Evolutionary conservation across 53 echinoderm and acorn worm species (phyloP).

Genomic region (Patiria pectinifera): DNA sequence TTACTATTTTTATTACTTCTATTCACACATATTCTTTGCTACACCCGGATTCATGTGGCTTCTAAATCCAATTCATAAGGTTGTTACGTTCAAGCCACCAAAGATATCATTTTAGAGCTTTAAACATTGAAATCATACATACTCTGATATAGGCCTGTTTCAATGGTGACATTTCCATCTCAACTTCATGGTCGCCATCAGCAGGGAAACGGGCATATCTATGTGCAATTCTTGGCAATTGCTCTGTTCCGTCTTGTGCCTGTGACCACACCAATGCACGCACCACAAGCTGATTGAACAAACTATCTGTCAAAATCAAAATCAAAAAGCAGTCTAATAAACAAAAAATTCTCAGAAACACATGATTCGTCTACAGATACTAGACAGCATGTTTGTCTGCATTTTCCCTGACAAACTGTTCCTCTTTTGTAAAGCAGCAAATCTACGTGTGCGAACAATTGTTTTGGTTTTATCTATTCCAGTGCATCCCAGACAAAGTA

Average conservation of each 20-base stretch:
- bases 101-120: background rate
- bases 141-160: conserved; percentile 76
- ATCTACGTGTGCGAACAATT: too few species aligned
- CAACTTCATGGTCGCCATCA: conserved; percentile 71
- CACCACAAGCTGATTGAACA: conserved; percentile 74
- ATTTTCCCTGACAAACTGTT: too few species aligned
- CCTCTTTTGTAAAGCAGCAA: too few species aligned
- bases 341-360: background rate
- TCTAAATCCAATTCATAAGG: too few species aligned
- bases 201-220: conserved; percentile 64
- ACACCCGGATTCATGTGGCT: too few species aligned
- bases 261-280: conserved; percentile 76
- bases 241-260: conserved; percentile 67
- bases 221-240: conserved; percentile 65
- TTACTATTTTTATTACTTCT: too few species aligned
- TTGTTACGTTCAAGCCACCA: background rate
- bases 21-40: too few species aligned
- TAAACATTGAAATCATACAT: background rate
- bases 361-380: background rate
- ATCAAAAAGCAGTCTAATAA: background rate
- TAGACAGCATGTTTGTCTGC: too few species aligned
- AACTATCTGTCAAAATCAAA: conserved; percentile 52
- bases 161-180: conserved; percentile 71
- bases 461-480: too few species aligned
- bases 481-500: too few species aligned